These are phyloP conservation scores for Heliconius sara DNA, from an alignment of 2,888 invertebrate genomes.

Conservation along the genomic window DNA sequence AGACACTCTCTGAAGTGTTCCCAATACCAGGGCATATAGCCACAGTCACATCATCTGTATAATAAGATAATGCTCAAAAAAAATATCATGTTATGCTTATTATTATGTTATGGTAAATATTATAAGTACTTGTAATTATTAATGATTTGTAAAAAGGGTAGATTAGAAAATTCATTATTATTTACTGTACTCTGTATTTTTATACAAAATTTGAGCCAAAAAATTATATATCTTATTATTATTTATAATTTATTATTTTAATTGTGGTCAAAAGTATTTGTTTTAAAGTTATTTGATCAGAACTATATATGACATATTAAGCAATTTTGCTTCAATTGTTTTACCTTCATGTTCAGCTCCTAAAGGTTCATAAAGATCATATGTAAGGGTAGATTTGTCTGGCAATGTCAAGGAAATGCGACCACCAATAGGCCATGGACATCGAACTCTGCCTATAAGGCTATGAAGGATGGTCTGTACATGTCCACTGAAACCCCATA, in stretches of 20 bases:
- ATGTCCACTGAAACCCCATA: slow-evolving; percentile 98
- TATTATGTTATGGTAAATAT: too few species aligned
- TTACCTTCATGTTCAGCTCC: slow-evolving; percentile 88
- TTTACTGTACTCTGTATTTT: not conserved
- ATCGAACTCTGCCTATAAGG: slow-evolving; percentile 92
- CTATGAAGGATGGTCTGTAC: slow-evolving; percentile 97
- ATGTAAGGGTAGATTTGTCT: slow-evolving; percentile 95
- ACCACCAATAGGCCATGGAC: slow-evolving; percentile 94
- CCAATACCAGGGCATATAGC: slow-evolving; percentile 96
- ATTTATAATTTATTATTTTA: not conserved
- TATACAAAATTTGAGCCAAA: not conserved
- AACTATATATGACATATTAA: not conserved
- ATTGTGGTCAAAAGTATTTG: not conserved
- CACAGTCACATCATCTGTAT: slow-evolving; percentile 92
- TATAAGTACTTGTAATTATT: too few species aligned
- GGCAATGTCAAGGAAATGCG: slow-evolving; percentile 89
- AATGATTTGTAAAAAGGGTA: too few species aligned
- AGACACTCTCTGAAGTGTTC: slow-evolving; percentile 96
- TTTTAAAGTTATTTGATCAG: not conserved
- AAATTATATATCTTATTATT: not conserved
- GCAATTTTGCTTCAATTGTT: not conserved
- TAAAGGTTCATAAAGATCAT: slow-evolving; percentile 94
- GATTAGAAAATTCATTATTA: too few species aligned
- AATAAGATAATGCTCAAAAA: slow-evolving; percentile 11
- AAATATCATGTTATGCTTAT: too few species aligned